Evolutionary conservation across 2,797 vertebrate genomes (phyloP).

Genomic region (Ibycter americanus): DNA sequence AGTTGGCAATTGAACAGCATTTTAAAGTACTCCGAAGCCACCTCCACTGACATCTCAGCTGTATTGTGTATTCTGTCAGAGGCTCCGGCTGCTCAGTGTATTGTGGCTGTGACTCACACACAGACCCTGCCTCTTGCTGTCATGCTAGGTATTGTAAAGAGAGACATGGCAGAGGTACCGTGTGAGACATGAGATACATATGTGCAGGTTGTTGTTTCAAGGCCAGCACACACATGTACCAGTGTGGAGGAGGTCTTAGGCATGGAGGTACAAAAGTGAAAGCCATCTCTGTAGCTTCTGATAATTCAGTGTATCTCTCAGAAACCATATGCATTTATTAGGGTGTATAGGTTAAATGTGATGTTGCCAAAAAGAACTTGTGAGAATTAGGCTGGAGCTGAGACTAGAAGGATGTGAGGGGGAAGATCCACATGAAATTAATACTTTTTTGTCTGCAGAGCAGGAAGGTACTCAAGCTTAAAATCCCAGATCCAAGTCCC

Average conservation of each 20-base stretch:
- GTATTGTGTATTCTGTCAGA: constrained; percentile 33
- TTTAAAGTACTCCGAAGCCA: constrained; percentile 65
- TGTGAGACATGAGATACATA: not conserved
- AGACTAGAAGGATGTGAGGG: not conserved
- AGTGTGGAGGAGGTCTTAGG: not conserved
- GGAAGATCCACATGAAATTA: not conserved
- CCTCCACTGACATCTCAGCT: constrained; percentile 59
- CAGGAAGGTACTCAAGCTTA: not conserved
- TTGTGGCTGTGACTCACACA: constrained; percentile 49
- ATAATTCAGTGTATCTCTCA: not conserved
- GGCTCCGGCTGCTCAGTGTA: not conserved
- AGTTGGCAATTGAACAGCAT: constrained; percentile 59
- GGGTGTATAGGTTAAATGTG: not conserved
- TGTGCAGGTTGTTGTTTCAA: not conserved
- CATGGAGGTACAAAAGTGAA: not conserved
- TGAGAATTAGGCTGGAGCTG: not conserved
- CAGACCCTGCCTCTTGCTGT: constrained; percentile 20
- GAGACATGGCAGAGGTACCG: not conserved
- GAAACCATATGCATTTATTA: not conserved
- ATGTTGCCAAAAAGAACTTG: not conserved
- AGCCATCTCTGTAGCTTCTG: not conserved
- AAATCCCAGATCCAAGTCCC: not conserved
- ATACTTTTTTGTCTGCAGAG: not conserved
- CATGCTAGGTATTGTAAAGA: not conserved
- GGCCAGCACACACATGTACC: not conserved